A percentile compares a stretch with the other conserved stretches of the same genome.
Conservation (phyloP, 2,888 invertebrate genomes). For the Lordiphosa andalusiaca region DNA sequence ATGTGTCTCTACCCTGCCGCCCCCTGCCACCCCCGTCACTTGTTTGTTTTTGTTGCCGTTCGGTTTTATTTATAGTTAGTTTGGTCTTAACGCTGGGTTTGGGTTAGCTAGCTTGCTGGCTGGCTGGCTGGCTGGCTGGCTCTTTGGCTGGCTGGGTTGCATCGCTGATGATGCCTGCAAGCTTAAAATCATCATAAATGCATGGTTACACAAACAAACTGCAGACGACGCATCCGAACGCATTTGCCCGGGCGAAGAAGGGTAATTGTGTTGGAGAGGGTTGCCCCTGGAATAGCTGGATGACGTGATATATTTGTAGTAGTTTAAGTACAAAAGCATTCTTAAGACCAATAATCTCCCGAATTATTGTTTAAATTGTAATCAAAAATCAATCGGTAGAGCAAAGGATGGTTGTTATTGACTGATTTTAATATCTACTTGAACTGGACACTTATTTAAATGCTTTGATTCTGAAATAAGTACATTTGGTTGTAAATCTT, state of each 20-base stretch:
- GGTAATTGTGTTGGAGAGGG: constrained; percentile 28
- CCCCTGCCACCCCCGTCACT: constrained; percentile 3
- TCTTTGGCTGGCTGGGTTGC: constrained; percentile 10
- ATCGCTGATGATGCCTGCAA: constrained; percentile 57
- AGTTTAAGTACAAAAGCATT: too few relatives aligned
- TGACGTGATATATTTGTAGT: too few relatives aligned
- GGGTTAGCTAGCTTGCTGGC: constrained; percentile 14
- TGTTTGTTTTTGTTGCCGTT: constrained; percentile 44
- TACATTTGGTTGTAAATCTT: too few relatives aligned
- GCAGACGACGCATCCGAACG: constrained; percentile 23
- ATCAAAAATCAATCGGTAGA: too few relatives aligned
- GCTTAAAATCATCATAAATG: constrained; percentile 76
- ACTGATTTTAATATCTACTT: too few relatives aligned
- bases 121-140: constrained; percentile 1
- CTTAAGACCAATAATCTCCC: too few relatives aligned
- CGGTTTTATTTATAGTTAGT: constrained; percentile 69
- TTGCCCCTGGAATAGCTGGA: constrained; percentile 10
- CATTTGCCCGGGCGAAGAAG: constrained; percentile 17
- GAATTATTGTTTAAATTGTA: too few relatives aligned
- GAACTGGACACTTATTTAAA: too few relatives aligned
- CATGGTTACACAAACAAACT: constrained; percentile 54
- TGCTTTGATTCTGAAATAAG: too few relatives aligned
- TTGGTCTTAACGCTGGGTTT: constrained; percentile 53
- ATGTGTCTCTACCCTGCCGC: background rate
- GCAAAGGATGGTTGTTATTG: too few relatives aligned